A percentile compares a stretch with the other conserved stretches of the same genome.
Conservation (phyloP, 2,113 vertebrate genomes). For the Paratilapia polleni region DNA sequence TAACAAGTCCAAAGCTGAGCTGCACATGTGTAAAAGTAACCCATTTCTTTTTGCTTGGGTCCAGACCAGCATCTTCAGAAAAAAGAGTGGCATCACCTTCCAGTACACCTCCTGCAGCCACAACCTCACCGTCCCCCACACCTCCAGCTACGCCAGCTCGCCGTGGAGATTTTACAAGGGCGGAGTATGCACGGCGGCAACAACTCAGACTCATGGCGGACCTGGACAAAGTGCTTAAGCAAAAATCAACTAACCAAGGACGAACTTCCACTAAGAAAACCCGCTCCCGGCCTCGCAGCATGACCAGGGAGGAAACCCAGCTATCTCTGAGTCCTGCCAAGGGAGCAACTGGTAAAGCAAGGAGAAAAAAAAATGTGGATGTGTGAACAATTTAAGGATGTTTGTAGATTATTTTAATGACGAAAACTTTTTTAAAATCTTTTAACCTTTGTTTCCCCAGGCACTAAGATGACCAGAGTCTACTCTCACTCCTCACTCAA, state of each 20-base stretch:
- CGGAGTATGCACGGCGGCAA: conserved; percentile 83
- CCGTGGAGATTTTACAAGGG: conserved; percentile 84
- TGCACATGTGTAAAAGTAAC: background rate
- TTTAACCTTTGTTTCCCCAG: conserved; percentile 68
- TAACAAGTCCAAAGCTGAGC: background rate
- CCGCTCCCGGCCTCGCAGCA: conserved; percentile 80
- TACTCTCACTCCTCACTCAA: conserved; percentile 86
- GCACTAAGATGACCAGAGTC: conserved; percentile 75
- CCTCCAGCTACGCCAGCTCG: conserved; percentile 80
- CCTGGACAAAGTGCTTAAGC: conserved; percentile 64
- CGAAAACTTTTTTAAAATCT: background rate
- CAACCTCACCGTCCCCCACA: conserved; percentile 62
- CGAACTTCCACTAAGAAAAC: conserved; percentile 65
- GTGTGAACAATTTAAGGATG: no score
- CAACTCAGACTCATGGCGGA: conserved; percentile 82
- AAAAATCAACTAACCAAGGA: conserved; percentile 47
- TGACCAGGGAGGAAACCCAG: conserved; percentile 84
- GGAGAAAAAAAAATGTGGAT: background rate
- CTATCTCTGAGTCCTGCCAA: conserved; percentile 86
- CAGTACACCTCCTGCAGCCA: conserved; percentile 61
- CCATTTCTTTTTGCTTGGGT: background rate
- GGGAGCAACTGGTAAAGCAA: conserved; percentile 56
- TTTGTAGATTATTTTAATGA: background rate
- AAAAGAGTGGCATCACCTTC: conserved; percentile 60
- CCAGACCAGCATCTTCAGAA: conserved; percentile 48